phyloP scores from a whole-genome alignment of 2,888 invertebrate genomes.

The Diploptera punctata region DNA sequence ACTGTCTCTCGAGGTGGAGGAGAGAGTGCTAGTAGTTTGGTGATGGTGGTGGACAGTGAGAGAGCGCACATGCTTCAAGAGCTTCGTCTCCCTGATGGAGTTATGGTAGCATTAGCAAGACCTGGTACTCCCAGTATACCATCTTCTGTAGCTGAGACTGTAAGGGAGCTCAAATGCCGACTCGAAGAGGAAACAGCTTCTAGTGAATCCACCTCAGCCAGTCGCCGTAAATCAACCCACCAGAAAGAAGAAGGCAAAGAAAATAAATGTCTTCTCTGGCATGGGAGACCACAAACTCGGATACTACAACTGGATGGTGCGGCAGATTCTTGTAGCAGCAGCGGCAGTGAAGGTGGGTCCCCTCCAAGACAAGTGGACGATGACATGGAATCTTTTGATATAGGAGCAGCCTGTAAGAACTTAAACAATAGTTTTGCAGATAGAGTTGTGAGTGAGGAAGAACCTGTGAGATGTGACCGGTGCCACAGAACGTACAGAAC shows the following conservation, averaged over 20 bases:
- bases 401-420: constrained; percentile 55
- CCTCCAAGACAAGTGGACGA: constrained; percentile 55
- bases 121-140: constrained; percentile 49
- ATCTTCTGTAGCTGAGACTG: constrained; percentile 47
- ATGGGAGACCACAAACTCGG: constrained; percentile 54
- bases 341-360: constrained; percentile 55
- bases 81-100: constrained; percentile 57
- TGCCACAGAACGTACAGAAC: constrained; percentile 89
- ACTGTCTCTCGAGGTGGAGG: constrained; percentile 9
- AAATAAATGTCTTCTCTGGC: constrained; percentile 55
- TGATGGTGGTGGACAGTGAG: constrained; percentile 20
- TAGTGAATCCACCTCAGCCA: neutral
- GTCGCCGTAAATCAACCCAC: constrained; percentile 17
- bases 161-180: constrained; percentile 51
- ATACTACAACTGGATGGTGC: constrained; percentile 75
- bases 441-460: constrained; percentile 59
- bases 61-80: constrained; percentile 49
- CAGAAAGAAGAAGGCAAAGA: constrained; percentile 53
- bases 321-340: constrained; percentile 65
- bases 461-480: constrained; percentile 84
- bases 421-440: constrained; percentile 53
- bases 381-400: constrained; percentile 48
- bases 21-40: constrained; percentile 19
- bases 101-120: constrained; percentile 54
- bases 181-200: constrained; percentile 39